Conservation (phyloP, 2,113 vertebrate genomes). For the Fregetta grallaria region DNA sequence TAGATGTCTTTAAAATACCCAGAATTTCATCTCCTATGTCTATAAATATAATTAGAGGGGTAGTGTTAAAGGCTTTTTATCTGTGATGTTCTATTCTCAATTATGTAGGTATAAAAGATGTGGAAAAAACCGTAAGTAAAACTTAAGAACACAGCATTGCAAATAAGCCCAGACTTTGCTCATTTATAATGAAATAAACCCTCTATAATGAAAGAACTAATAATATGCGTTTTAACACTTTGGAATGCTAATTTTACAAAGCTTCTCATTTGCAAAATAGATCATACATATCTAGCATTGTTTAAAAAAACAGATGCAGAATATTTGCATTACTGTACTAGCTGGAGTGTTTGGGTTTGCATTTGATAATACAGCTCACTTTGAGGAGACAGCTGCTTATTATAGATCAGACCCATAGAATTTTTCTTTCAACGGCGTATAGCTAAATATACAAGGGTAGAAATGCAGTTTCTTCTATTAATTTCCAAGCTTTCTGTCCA, state of each 20-base stretch:
- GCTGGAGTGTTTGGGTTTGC: background rate
- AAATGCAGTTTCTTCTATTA: background rate
- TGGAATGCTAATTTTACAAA: background rate
- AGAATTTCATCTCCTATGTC: background rate
- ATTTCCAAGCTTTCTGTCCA: constrained; percentile 23
- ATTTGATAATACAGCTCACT: background rate
- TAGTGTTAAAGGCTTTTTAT: background rate
- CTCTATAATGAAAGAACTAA: background rate
- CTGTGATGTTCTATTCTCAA: background rate
- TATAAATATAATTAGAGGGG: background rate
- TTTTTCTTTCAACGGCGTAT: background rate
- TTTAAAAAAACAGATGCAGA: background rate
- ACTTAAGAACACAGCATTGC: background rate
- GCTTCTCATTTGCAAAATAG: background rate
- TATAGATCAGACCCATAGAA: background rate
- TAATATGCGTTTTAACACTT: background rate
- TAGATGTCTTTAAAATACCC: background rate
- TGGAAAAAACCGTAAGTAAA: background rate
- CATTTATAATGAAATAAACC: background rate
- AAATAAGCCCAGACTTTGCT: background rate
- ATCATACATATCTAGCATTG: background rate
- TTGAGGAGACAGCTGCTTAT: background rate
- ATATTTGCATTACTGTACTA: background rate
- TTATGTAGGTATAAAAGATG: background rate
- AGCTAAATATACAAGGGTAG: background rate